Conservation (phyloP, 2,888 invertebrate species). For the Latrodectus elegans region DNA sequence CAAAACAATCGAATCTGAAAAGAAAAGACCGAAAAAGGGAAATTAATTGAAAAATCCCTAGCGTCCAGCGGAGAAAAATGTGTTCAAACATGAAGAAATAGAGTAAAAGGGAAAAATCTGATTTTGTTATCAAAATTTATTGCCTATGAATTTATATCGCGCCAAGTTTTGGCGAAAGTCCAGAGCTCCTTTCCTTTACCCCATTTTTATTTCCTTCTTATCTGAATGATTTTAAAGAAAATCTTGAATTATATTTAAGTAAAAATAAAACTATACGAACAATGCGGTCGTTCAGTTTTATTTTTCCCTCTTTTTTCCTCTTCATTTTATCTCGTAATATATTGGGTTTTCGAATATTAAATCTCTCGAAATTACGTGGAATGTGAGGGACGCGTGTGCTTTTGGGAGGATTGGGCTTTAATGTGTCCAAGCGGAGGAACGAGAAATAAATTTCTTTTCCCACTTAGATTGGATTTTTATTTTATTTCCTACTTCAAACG, state of each 20-base stretch:
- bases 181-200: slow-evolving; percentile 9
- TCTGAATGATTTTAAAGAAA: slow-evolving; percentile 10
- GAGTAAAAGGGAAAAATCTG: slow-evolving; percentile 40
- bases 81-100: slow-evolving; percentile 48
- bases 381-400: too few relatives aligned
- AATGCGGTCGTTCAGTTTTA: too few relatives aligned
- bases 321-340: too few relatives aligned
- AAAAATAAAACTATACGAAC: neutral
- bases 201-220: slow-evolving; percentile 1
- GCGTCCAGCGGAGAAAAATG: slow-evolving; percentile 32
- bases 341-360: too few relatives aligned
- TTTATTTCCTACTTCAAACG: too few relatives aligned
- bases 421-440: too few relatives aligned
- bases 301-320: too few relatives aligned
- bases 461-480: too few relatives aligned
- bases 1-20: too few relatives aligned
- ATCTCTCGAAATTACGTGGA: too few relatives aligned
- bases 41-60: slow-evolving; percentile 53
- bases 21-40: neutral
- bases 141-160: slow-evolving; percentile 44
- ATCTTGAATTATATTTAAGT: neutral
- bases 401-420: too few relatives aligned
- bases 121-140: slow-evolving; percentile 58
- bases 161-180: slow-evolving; percentile 18
- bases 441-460: too few relatives aligned